phyloP scores from a whole-genome alignment of 2,888 invertebrate species.

The Coecobrya sp. region DNA sequence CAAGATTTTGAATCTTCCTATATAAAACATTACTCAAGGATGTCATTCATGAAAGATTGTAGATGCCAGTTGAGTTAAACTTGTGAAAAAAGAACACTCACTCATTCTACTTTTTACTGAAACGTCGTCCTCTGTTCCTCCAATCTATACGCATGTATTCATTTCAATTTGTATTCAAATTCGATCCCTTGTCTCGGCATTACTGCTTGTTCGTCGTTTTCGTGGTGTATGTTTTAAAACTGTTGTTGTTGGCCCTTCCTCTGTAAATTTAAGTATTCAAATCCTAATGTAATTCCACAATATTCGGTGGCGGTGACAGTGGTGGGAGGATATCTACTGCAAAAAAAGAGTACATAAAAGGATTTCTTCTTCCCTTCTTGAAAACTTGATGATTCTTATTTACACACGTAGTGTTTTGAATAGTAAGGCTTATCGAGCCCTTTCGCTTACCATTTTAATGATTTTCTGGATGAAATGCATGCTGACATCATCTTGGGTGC shows the following conservation, averaged over 20 bases:
- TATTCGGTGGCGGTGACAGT: constrained; percentile 28
- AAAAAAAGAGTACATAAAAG: constrained; percentile 38
- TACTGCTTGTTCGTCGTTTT: background rate
- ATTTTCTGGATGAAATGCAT: background rate
- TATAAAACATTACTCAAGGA: constrained; percentile 56
- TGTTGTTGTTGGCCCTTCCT: background rate
- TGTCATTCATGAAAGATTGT: constrained; percentile 59
- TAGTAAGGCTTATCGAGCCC: background rate
- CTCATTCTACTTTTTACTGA: background rate
- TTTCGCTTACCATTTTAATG: constrained; percentile 6
- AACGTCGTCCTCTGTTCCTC: background rate
- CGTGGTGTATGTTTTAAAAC: background rate
- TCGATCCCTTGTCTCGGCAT: constrained; percentile 45
- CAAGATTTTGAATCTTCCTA: constrained; percentile 61
- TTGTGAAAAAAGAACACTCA: no score
- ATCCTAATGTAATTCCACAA: constrained; percentile 33
- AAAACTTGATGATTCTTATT: constrained; percentile 25
- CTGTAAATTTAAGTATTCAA: constrained; percentile 2
- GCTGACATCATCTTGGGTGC: constrained; percentile 45
- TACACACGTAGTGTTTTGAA: background rate
- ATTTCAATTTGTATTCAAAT: constrained; percentile 80
- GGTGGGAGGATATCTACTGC: constrained; percentile 24
- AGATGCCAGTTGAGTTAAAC: background rate
- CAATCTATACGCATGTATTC: constrained; percentile 55
- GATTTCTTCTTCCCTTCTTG: background rate